Conservation (phyloP, 2,888 invertebrate genomes). For the Eristalinus sepulchralis region DNA sequence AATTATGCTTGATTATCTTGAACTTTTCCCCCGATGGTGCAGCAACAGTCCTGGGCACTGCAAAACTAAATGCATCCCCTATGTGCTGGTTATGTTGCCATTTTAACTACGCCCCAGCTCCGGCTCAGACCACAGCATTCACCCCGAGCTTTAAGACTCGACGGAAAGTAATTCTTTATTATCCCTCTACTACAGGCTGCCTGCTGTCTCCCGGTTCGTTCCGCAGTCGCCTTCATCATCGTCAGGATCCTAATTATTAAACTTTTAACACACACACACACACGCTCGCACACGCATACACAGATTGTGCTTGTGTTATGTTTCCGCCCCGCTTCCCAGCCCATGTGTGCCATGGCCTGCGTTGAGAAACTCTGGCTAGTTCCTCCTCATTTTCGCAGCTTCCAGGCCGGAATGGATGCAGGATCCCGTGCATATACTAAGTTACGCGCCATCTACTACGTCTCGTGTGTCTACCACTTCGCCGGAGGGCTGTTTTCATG, state of each 20-base stretch:
- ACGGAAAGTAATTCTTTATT: neutral
- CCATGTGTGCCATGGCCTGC: conserved; percentile 24
- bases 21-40: neutral
- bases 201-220: conserved; percentile 12
- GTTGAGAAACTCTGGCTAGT: conserved; percentile 45
- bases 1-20: neutral
- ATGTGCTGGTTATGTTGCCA: neutral
- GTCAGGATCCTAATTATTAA: conserved; percentile 57
- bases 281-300: neutral
- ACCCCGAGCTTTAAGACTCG: neutral
- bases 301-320: neutral
- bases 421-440: neutral
- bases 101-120: neutral
- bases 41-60: neutral
- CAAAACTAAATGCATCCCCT: neutral
- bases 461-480: neutral
- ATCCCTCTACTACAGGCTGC: neutral
- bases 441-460: neutral
- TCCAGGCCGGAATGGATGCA: neutral
- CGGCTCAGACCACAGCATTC: neutral
- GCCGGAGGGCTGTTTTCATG: conserved; percentile 58
- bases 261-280: conserved; percentile 35
- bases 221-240: conserved; percentile 20
- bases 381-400: conserved; percentile 28
- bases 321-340: neutral